Percentiles rank a stretch among this genome's conserved stretches.
Conservation (phyloP, 2,888 invertebrate species). For the Nomada ruficornis region DNA sequence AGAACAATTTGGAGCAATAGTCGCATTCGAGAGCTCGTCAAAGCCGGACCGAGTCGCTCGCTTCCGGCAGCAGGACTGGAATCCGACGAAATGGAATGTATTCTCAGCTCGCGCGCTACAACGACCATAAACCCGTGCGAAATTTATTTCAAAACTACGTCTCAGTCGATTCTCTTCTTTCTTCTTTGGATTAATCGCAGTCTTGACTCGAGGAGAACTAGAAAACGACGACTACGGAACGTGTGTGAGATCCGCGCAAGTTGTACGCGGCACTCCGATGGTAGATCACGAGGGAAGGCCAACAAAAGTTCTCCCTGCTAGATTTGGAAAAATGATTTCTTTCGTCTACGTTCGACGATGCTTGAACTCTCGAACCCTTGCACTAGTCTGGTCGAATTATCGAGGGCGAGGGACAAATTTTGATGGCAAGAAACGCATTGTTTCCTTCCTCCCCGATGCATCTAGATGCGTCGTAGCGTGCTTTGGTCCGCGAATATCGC, state of each 20-base stretch:
- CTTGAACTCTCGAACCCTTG: too few relatives aligned
- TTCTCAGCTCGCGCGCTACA: conserved; percentile 36
- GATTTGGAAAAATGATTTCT: too few relatives aligned
- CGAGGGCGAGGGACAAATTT: neutral
- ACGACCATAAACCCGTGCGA: conserved; percentile 10
- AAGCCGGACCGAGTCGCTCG: conserved; percentile 8
- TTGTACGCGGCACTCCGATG: conserved; percentile 12
- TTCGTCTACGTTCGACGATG: neutral
- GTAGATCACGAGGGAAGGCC: neutral
- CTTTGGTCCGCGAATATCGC: conserved; percentile 21
- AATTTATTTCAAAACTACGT: conserved; percentile 23
- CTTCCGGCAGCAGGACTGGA: conserved; percentile 11
- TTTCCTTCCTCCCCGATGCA: conserved; percentile 2
- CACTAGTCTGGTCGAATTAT: too few relatives aligned
- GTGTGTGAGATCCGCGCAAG: neutral
- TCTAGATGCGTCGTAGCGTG: conserved; percentile 9
- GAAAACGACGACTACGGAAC: conserved; percentile 11
- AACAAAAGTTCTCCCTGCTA: neutral
- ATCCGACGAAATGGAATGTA: conserved; percentile 64
- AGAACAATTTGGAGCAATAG: conserved; percentile 8
- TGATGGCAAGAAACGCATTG: neutral
- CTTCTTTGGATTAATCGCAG: conserved; percentile 73
- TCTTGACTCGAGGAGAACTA: conserved; percentile 59
- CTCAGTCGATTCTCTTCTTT: conserved; percentile 62
- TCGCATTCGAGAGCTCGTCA: conserved; percentile 31